Base-by-base conservation (phyloP, 2,797 vertebrate species). In the Synaphobranchus kaupii region DNA sequence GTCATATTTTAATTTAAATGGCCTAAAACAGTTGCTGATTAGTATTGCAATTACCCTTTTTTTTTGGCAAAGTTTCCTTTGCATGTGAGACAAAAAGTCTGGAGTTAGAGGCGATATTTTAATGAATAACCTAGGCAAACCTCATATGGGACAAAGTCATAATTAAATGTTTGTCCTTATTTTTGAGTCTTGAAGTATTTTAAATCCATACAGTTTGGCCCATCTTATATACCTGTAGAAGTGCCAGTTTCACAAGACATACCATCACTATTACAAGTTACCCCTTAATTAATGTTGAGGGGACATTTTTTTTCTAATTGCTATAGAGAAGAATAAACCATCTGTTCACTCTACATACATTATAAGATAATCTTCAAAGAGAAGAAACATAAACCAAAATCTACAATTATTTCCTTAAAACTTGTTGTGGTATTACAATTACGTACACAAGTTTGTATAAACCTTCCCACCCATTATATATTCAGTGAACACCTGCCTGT, bases 31-130 rank as follows among this genome's bases (percentile, higher is more conserved):
- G 63, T 31, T 39, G 60, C 86, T 85, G 63, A 89, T 89, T 86
- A 88, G 89, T 88, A 91, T 89, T 87, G 83, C 31, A 90, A 87
- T 86, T 58, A 85, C n/a, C 58, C 39, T 85, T 84, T 82, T 87
- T 78, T 84, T 87, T 88, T 90, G 73, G 73, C n/a, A 5, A 73
- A 85, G 66, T 89, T 84, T 80, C 39, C 68, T 88, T 85, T 87
- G 80, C 66, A 81, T 88, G 83, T 87, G 84, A 54, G 86, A 52
- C 82, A 50, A 85, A 84, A 80, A 85, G 66, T 81, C 28, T 71
- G 39, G 25, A 78, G 71, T 88, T 87, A 85, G 88, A 83, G 85
- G 80, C 68, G 88, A 31, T 76, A 48, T 83, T 87, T 91, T 90
- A 90, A 89, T 90, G 89, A 71, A 58, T 48, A 31, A 63, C 60